Evolutionary conservation across 2,113 vertebrate genomes (phyloP).

Genomic region (Sphyrna mokarran): DNA sequence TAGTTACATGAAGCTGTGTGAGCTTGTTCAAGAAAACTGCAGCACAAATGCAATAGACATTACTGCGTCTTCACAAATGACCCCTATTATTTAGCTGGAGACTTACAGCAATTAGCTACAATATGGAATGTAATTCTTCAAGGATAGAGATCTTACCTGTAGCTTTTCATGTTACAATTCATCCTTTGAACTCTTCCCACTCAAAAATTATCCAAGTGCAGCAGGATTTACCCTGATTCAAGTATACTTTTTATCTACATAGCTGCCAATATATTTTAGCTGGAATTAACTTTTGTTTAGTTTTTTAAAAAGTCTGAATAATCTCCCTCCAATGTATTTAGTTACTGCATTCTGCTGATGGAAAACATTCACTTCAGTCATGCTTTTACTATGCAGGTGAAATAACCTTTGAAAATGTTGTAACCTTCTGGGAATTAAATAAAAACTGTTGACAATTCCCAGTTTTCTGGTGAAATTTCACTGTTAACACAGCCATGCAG

Average conservation of each 20-base stretch:
- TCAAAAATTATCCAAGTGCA: background rate
- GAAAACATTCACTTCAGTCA: slow-evolving; percentile 3
- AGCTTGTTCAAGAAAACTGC: background rate
- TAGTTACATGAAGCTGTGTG: background rate
- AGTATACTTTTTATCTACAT: background rate
- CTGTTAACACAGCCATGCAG: slow-evolving; percentile 19
- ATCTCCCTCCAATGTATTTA: background rate
- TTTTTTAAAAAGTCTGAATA: background rate
- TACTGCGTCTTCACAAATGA: background rate
- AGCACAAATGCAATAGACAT: too few species aligned
- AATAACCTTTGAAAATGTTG: background rate
- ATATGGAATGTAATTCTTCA: background rate
- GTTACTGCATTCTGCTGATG: background rate
- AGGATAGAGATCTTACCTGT: background rate
- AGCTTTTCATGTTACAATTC: background rate
- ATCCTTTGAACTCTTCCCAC: background rate
- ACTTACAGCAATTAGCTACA: background rate
- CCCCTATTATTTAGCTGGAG: background rate
- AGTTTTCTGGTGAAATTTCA: slow-evolving; percentile 10
- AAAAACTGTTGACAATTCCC: background rate
- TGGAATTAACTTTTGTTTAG: background rate
- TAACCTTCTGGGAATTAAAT: background rate
- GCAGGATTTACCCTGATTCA: background rate
- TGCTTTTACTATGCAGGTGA: background rate
- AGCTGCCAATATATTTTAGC: background rate